Conservation (phyloP, 2,113 vertebrate species). For the Patagioenas fasciata region DNA sequence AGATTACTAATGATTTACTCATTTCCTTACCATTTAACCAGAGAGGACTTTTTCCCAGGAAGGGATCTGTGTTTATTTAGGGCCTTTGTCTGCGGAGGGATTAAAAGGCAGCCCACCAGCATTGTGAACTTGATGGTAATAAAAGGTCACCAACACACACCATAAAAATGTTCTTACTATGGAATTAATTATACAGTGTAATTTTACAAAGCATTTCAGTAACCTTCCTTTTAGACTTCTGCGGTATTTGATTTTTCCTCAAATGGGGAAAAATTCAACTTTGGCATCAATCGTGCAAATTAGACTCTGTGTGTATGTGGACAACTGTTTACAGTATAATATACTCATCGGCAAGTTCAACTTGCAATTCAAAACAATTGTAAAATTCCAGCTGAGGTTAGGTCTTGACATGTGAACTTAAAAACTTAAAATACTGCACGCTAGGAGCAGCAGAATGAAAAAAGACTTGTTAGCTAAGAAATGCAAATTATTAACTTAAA, state of each 20-base stretch:
- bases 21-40: conserved; percentile 88
- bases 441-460: neutral
- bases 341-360: conserved; percentile 33
- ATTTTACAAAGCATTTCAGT: conserved; percentile 81
- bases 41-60: conserved; percentile 87
- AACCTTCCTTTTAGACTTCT: conserved; percentile 61
- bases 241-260: conserved; percentile 62
- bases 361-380: conserved; percentile 22
- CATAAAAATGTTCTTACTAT: conserved; percentile 86
- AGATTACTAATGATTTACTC: conserved; percentile 95
- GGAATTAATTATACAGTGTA: conserved; percentile 88
- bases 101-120: conserved; percentile 88
- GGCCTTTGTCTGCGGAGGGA: conserved; percentile 86
- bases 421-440: neutral
- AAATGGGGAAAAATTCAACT: conserved; percentile 33
- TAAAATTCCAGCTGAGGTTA: conserved; percentile 3
- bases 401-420: neutral
- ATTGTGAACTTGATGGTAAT: conserved; percentile 85
- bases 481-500: neutral
- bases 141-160: conserved; percentile 84
- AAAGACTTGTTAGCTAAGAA: neutral
- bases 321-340: neutral
- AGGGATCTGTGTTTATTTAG: conserved; percentile 88
- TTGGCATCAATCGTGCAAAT: neutral
- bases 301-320: neutral